phyloP scores from a whole-genome alignment of 2,797 vertebrate species.

The Amblyraja radiata region DNA sequence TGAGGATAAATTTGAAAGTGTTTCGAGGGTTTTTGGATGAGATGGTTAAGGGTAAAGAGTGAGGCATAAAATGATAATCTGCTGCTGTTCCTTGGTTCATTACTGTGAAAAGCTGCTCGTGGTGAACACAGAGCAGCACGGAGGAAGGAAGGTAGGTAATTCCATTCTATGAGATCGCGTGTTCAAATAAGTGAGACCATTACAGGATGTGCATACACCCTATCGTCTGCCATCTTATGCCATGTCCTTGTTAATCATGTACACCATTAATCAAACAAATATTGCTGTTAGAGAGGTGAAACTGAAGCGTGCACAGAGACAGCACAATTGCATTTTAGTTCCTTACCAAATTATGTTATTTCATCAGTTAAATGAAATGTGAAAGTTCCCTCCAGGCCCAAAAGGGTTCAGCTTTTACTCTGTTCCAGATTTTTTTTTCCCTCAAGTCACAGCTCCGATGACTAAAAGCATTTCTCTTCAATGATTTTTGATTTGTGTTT shows the following conservation, averaged over 20 bases:
- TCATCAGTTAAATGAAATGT: neutral
- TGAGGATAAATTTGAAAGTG: neutral
- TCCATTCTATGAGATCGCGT: neutral
- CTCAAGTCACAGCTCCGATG: neutral
- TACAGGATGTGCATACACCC: neutral
- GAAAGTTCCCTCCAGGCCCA: neutral
- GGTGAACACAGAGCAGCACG: neutral
- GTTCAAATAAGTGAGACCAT: neutral
- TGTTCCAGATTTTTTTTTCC: neutral
- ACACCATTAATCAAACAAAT: conserved; percentile 15
- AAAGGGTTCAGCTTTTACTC: neutral
- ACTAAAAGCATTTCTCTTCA: neutral
- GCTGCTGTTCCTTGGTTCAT: neutral
- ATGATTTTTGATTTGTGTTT: conserved; percentile 1
- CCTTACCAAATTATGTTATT: neutral
- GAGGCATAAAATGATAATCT: neutral
- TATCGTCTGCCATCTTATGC: neutral
- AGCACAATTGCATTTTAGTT: neutral
- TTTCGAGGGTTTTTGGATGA: neutral
- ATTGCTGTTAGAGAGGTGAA: neutral
- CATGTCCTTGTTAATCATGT: neutral
- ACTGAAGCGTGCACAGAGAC: neutral
- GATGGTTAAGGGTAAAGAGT: too few species aligned
- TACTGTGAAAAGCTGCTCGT: neutral
- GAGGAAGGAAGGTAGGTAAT: neutral